Base-by-base conservation (phyloP, 2,113 vertebrate genomes). In the Atherinomorus stipes region DNA sequence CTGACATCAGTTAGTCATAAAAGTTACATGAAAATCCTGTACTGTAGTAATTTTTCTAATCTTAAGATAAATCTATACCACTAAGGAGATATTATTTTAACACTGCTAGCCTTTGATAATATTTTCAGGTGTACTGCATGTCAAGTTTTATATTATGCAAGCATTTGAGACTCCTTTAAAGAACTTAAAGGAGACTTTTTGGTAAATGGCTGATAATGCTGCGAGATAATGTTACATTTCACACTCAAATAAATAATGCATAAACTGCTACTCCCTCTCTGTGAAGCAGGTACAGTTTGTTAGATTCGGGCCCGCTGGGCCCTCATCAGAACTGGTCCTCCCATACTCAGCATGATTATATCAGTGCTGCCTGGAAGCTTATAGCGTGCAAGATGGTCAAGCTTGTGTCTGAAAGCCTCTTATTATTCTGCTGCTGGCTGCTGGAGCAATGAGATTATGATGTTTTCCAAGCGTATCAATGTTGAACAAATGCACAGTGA, bases 381-480 rank as follows among this genome's bases (percentile, higher is more conserved):
- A 70, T 18, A 75, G 76, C 59, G 0, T 70, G 68, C 64, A 16
- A 11, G 0, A 25, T 45, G 38, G 72, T 80, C 31, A 77, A 56
- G 74, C 52, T 52, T 45, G 44, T 54, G 42, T 72, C 62, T 78
- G 53, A 81, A 86, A 86, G 86, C 84, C 62, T 80, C 11, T 79
- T 58, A 76, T 86, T 83, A 89, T 85, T 85, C 71, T 65, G 68
- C 84, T 34, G 68, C 70, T 64, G 69, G 66, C 66, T 38, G 84
- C 74, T 19, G 65, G 25, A 31, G 68, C 81, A 57, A 85, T 83
- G 81, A 22, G 71, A 89, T 90, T 81, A 88, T 51, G 25, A 62
- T 80, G 71, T 67, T 69, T 71, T 82, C 79, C 45, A 53, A 82
- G 78, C 74, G 50, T 70, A 64, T 78, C 61, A 65, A 42, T 59